Evolutionary conservation across 2,797 vertebrate genomes (phyloP).

Genomic region (Smutsia gigantea): DNA sequence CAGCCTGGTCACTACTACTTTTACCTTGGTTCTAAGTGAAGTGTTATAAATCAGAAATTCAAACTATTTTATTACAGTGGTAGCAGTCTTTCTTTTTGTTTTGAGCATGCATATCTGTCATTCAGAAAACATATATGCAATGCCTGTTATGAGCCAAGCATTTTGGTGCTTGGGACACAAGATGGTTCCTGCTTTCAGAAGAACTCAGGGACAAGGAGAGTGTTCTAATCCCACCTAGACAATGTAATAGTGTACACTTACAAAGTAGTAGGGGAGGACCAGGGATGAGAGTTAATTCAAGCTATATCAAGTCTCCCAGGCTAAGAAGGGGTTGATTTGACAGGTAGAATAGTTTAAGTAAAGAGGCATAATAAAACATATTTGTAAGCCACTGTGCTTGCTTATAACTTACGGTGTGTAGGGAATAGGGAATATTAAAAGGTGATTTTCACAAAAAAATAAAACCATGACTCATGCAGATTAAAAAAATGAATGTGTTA

Average conservation of each 20-base stretch:
- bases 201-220: not conserved
- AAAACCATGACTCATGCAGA: not conserved
- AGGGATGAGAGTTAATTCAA: not conserved
- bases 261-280: not conserved
- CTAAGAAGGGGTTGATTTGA: not conserved
- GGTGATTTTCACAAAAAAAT: not conserved
- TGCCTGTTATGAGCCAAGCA: not conserved
- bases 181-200: not conserved
- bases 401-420: not conserved
- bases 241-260: not conserved
- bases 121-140: not conserved
- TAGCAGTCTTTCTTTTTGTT: slow-evolving; percentile 17
- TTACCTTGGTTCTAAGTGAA: slow-evolving; percentile 2
- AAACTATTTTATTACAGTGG: not conserved
- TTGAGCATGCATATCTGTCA: not conserved
- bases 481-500: not conserved
- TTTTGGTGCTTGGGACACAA: not conserved
- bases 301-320: not conserved
- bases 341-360: not conserved
- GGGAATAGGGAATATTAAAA: not conserved
- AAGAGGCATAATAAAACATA: not conserved
- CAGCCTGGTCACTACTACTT: not conserved
- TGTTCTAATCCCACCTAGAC: not conserved
- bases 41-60: not conserved
- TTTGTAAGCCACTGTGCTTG: not conserved